phyloP scores from a whole-genome alignment of 1,140 invertebrate species.

The Psilanteris sp. region DNA sequence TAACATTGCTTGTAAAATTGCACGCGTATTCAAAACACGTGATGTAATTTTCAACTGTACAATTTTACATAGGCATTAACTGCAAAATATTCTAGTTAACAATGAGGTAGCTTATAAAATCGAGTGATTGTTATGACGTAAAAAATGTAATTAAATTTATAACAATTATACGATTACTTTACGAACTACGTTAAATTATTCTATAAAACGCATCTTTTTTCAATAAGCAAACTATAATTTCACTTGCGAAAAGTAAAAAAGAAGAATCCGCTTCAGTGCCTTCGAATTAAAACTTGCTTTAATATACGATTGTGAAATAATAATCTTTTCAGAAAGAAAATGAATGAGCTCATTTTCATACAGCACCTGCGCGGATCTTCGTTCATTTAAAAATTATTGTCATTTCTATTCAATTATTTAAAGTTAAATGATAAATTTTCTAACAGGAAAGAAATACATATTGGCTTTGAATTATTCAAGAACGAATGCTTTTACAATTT shows the following conservation, averaged over 20 bases:
- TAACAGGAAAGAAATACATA: too few species aligned
- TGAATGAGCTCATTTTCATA: slow-evolving; percentile 27
- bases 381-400: slow-evolving; percentile 23
- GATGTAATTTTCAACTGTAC: too few species aligned
- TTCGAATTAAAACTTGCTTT: slow-evolving; percentile 30
- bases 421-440: background rate
- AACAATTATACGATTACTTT: slow-evolving; percentile 7
- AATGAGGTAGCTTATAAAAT: too few species aligned
- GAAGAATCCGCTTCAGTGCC: slow-evolving; percentile 10
- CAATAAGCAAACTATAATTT: background rate
- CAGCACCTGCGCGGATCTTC: slow-evolving; percentile 19
- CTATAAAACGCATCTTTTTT: slow-evolving; percentile 2
- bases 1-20: too few species aligned
- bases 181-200: slow-evolving; percentile 12
- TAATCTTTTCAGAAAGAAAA: slow-evolving; percentile 29
- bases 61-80: too few species aligned
- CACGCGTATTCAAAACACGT: too few species aligned
- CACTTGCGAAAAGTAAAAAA: background rate
- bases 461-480: too few species aligned
- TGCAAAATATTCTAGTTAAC: too few species aligned
- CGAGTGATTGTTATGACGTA: too few species aligned
- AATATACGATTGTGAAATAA: slow-evolving; percentile 30
- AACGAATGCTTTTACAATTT: too few species aligned
- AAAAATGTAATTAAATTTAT: too few species aligned
- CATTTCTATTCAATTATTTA: slow-evolving; percentile 15